Base-by-base conservation (phyloP, 2,888 invertebrate species). In the Gordius sp. region DNA sequence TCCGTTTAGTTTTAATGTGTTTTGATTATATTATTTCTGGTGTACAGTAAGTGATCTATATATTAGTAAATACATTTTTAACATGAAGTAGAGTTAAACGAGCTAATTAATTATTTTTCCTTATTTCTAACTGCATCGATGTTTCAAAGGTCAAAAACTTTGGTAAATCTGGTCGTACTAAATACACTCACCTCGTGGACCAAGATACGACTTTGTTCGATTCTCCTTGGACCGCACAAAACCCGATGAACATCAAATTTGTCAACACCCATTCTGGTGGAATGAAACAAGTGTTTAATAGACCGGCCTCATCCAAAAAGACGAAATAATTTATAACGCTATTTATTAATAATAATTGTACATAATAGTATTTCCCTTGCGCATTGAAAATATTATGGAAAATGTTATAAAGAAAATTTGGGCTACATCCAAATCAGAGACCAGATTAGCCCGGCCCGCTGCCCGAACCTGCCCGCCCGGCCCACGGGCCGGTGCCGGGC, bases 151-250 rank as follows among this genome's bases (percentile, higher is more conserved):
- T 99, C 47, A 97, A 97, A 73, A 93, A 97, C 73, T 99, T 99
- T 70, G 97, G 97, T 13, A 79, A 93, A 1, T 91, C 93, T 56
- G 93, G 93, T 2, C 78, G 97, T 57, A 93, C 97, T 0, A 99
- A 99, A 67, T 97, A 97, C 71, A 97, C 97, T 0, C 97, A 97
- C 72, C 74, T 97, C 66, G 91, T 97, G 0, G 93, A 91, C 70
- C 97, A 99, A 69, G 97, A 97, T 67, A 97, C 93, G 0, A 97
- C 97, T 0, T 2, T 47, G 1, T 53, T 58, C 28, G 53, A 58
- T 41, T 59, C 58, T 27, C 18, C 41, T 41, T 59, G 57, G 55
- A 54, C 26, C 8, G 8, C 4, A 16, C 28, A 27, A 4, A 54
- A 54, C 27, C 55, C 55, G 4, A 25, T n/a, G 16, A 27, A 16